Base-by-base conservation (phyloP, 2,888 invertebrate genomes). In the Sclerodermus sp. region DNA sequence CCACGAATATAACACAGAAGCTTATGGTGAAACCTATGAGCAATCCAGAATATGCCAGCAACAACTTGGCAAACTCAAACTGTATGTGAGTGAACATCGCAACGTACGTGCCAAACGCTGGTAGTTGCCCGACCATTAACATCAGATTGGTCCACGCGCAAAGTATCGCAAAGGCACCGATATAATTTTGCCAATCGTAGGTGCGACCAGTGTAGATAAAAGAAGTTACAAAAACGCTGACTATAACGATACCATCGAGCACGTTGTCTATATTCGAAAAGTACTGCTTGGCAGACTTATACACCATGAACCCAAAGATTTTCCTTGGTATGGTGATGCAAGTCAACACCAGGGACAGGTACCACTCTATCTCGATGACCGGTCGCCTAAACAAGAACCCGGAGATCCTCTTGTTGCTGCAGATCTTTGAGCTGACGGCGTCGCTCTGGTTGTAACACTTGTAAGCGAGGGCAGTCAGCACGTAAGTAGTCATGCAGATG, bases 51-150 rank as follows among this genome's bases (percentile, higher is more conserved):
- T 79, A 80, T 0, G 79, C 79, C 5, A 79, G 48, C 18, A 80
- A 58, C 1, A 80, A 58, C 49, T 79, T 75, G 0, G 78, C 78
- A 43, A 80, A 79, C 49, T 80, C 79, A 36, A 77, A 76, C 31
- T 76, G 77, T 43, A 79, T 78, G 30, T 76, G 78, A 0, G 76
- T 79, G 43, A 79, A 79, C 80, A 80, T 80, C 1, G 81, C 80
- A 1, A 81, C 80, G 61, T 81, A 81, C 1, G 81, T 75, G 1
- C 81, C 81, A 50, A 81, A 77, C 1, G 78, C 70, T 1, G 81
- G 81, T 17, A 81, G 63, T 37, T 81, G 77, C 0, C 81, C 81
- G 15, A 82, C 77, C 71, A 79, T 75, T 16, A 80, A 55, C 75
- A 80, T 77, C 16, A 80, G 57, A 54, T 79, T 79, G 3, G 77